Evolutionary conservation across 2,797 vertebrate species (phyloP), one percentile per base, ranked within the genome.

Genomic region (Tapera naevia): DNA sequence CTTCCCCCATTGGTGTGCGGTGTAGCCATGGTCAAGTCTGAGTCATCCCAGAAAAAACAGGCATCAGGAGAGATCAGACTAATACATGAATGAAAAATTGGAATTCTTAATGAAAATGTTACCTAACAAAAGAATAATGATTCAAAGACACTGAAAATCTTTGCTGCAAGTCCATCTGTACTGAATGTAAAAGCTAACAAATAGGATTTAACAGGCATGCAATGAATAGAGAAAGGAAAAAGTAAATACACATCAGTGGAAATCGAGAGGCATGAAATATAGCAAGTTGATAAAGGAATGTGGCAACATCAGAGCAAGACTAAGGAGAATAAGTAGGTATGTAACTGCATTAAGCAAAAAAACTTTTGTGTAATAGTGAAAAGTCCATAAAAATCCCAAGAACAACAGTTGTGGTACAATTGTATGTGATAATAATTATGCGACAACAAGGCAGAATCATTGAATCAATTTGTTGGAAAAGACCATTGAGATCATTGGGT

Each of bases 51-150:
- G 39, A 41, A 41, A 41, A 41, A 41, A 41, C 39, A 14, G 39
- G 41, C 39, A 41, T 41, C 39, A 87, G 30, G 28, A 73, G 33
- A 80, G 95, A 35, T 62, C 56, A 86, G 37, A 75, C 2, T 86
- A 94, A 89, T 64, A 69, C 6, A 78, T 80, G 69, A 94, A 89
- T 75, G 72, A 89, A 86, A 92, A 83, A 17, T 5, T 32, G 9
- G 11, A 75, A 50, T 71, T 78, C 45, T 37, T 53, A 82, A 89
- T 64, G 41, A 71, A 88, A 66, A 88, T 67, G 2, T 71, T 91
- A 83, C 46, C 35, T 70, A 74, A 80, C 14, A 50, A 45, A 58
- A 60, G 23, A 74, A 5, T 67, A 66, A 32, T 19, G 17, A 76
- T 35, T 85, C 53, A 76, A 80, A 76, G 17, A 45, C 57, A 21